Evolutionary conservation across 2,797 vertebrate species (phyloP).

Genomic region (Poecilia gillii): DNA sequence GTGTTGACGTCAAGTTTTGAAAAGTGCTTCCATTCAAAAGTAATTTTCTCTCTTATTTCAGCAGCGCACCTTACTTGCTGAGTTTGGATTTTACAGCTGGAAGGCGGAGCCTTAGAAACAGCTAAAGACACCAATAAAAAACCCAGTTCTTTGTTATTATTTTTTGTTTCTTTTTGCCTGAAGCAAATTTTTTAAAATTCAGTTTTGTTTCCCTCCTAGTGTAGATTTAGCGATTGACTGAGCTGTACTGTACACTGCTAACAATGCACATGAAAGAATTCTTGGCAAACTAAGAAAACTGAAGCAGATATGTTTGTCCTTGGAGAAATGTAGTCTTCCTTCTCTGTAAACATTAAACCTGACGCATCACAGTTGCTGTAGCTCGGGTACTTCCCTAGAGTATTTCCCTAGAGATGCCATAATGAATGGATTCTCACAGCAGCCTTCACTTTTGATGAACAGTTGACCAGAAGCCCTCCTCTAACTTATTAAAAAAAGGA

Average conservation of each 20-base stretch:
- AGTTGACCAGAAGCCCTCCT: neutral
- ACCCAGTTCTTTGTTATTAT: too few species aligned
- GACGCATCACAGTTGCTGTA: neutral
- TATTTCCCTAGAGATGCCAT: neutral
- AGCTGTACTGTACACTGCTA: neutral
- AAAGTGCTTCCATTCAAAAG: neutral
- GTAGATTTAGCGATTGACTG: neutral
- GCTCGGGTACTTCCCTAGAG: neutral
- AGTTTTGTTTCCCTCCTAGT: neutral
- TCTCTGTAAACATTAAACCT: neutral
- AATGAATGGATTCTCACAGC: neutral
- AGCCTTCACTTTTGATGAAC: neutral
- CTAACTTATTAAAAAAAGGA: neutral
- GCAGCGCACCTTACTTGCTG: neutral
- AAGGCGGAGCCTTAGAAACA: neutral
- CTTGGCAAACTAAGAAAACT: neutral
- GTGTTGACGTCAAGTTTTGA: neutral
- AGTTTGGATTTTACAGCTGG: neutral
- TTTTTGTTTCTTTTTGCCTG: neutral
- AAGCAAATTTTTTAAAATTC: neutral
- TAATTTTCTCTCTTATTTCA: neutral
- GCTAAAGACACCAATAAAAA: too few species aligned
- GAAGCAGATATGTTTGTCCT: neutral
- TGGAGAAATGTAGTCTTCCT: neutral
- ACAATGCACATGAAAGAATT: neutral